Base-by-base conservation (phyloP, 2,797 vertebrate genomes). In the Zalophus californianus region DNA sequence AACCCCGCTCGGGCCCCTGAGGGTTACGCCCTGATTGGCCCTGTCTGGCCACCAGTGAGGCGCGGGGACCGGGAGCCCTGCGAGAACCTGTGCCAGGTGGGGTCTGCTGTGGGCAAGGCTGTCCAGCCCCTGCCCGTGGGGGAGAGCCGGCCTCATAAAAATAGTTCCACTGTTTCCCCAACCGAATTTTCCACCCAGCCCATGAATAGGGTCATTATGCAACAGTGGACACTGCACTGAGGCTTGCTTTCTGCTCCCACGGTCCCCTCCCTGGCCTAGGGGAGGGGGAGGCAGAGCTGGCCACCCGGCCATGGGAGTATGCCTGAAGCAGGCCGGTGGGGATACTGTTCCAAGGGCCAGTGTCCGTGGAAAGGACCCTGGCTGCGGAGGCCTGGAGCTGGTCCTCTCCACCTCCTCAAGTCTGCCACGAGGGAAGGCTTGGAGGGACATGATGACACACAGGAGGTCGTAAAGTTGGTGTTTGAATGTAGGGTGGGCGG, bases 181-280 rank as follows among this genome's bases (percentile, higher is more conserved):
- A 11, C 68, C 14, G 50, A 64, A 14, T 60, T 78, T 93, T 62
- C 95, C 90, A 16, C 87, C 66, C 91, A 15, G 84, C 50, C 78
- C 38, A 41, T 98, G 94, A 98, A 96, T 96, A 38, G 90, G 44
- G 48, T 70, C 88, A 87, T 97, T 98, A 93, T 97, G 72, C 73
- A n/a, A n/a, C 50, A 0, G 94, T 25, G 68, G 82, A 62, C 73
- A 1, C 35, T 1, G 50, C 66, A 23, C 13, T 14, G 78, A 83
- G 77, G 21, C 66, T 27, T 5, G 1, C 48, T 85, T 86, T 86
- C 94, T 29, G 86, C 75, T 97, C 96, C 87, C 97, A 97, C 77
- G 32, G 95, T 70, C 75, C 90, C 77, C 95, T 96, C 96, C 93
- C 90, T 82, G 91, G 88, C 96, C 66, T 2, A n/a, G n/a, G 73